A percentile compares a stretch with the other conserved stretches of the same genome.
phyloP scores from a whole-genome alignment of 2,888 invertebrate genomes.

The Hypselothyrea guttata region DNA sequence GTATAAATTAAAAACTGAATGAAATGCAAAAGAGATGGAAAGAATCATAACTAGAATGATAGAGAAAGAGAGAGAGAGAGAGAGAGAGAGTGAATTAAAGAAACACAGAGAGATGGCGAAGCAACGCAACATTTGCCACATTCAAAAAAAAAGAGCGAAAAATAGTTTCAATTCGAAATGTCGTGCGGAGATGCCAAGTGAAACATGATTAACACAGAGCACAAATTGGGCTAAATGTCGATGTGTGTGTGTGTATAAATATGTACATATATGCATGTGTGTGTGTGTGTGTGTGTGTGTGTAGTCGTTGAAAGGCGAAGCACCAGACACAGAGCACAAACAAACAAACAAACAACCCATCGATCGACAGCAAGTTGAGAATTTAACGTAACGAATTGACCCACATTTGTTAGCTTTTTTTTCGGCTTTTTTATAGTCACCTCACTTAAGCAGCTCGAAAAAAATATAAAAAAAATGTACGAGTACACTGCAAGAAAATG shows the following conservation, averaged over 20 bases:
- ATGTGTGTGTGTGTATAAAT: constrained; percentile 19
- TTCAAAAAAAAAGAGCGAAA: constrained; percentile 63
- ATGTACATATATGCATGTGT: constrained; percentile 22
- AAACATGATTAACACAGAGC: constrained; percentile 73
- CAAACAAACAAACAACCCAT: constrained; percentile 5
- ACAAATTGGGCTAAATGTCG: constrained; percentile 61
- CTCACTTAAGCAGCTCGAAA: constrained; percentile 11
- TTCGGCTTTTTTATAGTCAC: constrained; percentile 23
- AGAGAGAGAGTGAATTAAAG: too few relatives aligned
- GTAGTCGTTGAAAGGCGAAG: constrained; percentile 52
- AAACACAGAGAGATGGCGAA: too few relatives aligned
- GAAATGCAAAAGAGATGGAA: too few relatives aligned
- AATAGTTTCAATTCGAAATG: constrained; percentile 20
- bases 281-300: constrained; percentile 25
- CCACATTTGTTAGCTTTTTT: constrained; percentile 51
- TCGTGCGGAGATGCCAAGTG: constrained; percentile 55
- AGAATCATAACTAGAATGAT: too few relatives aligned
- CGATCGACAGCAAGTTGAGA: constrained; percentile 39
- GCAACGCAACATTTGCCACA: constrained; percentile 1
- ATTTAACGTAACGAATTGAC: constrained; percentile 62
- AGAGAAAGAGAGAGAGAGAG: too few relatives aligned
- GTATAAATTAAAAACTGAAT: too few relatives aligned
- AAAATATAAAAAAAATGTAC: not conserved
- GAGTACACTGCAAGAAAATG: too few relatives aligned
- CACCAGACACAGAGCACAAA: constrained; percentile 18